Base-by-base conservation (phyloP, 2,113 vertebrate genomes). In the Rhodinocichla rosea region DNA sequence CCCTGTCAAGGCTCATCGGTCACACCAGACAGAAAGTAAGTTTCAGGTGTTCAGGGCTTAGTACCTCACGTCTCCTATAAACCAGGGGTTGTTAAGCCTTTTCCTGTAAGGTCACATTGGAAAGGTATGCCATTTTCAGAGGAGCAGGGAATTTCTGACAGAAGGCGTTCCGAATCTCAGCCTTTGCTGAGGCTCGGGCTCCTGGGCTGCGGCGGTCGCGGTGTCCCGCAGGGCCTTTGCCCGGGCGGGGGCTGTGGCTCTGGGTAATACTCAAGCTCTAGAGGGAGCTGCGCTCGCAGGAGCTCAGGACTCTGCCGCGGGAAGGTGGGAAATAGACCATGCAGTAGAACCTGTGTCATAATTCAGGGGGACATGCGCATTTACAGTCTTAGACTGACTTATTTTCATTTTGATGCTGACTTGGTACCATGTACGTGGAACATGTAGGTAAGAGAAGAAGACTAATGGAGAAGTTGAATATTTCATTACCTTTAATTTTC, bases 401-500 rank as follows among this genome's bases (percentile, higher is more conserved):
- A 21, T 30, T 76, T 77, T 68, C 52, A 42, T 68, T 87, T 82
- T 56, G 39, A 40, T 83, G 55, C 22, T 64, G 56, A 45, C 68
- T 84, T 82, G 37, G 37, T 64, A 39, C 42, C 12, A 26, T 39
- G 26, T 44, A 35, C 12, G 16, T 91, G 42, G 68, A 79, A 78
- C 39, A 39, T 33, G 42, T 1, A 42, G 22, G 53, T 64, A 73
- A 40, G 24, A 59, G 50, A 26, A 37, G 57, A 91, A 47, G 23
- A 49, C 13, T 75, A 56, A 62, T 4, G 2, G 30, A 33, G 27
- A 90, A 65, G 21, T 52, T 83, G 49, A 7, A 9, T 73, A 40
- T 83, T 83, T 81, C 71, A 42, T 90, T 87, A 59, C 32, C 44
- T 95, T 90, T 89, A 32, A 82, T 86, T 77, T 89, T 86, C n/a